Conservation (phyloP, 1,140 invertebrate genomes). For the Lordiphosa mommai region DNA sequence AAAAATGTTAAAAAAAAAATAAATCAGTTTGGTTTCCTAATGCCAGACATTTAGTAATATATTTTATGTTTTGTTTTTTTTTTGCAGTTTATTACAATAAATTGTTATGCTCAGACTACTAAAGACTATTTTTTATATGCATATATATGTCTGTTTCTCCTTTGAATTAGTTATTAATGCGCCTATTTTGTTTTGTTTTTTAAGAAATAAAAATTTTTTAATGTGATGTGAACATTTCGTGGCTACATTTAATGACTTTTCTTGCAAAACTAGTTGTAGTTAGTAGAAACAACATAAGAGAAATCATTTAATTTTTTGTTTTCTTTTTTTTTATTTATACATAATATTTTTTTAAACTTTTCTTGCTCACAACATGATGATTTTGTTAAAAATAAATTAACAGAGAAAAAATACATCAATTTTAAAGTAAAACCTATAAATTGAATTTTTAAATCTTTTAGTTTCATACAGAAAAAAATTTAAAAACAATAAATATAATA, state of each 20-base stretch:
- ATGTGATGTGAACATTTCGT: constrained; percentile 55
- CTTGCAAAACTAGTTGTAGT: not conserved
- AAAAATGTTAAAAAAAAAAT: constrained; percentile 29
- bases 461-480: constrained; percentile 10
- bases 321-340: constrained; percentile 34
- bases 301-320: constrained; percentile 10
- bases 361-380: constrained; percentile 48
- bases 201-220: constrained; percentile 39
- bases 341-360: constrained; percentile 12
- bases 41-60: constrained; percentile 38
- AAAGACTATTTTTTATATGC: constrained; percentile 65
- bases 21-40: constrained; percentile 12
- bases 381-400: constrained; percentile 70
- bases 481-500: constrained; percentile 9
- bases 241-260: constrained; percentile 34
- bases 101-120: constrained; percentile 68
- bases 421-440: constrained; percentile 32
- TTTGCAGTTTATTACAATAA: constrained; percentile 38
- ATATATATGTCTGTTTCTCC: constrained; percentile 27
- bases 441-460: constrained; percentile 30
- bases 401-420: constrained; percentile 44
- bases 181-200: constrained; percentile 3
- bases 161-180: too few relatives aligned
- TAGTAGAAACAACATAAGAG: constrained; percentile 12
- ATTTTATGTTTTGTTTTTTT: constrained; percentile 21